These are phyloP conservation scores for Scaptomyza polygonia DNA, from an alignment of 2,888 invertebrate species.

Conservation along the genomic window DNA sequence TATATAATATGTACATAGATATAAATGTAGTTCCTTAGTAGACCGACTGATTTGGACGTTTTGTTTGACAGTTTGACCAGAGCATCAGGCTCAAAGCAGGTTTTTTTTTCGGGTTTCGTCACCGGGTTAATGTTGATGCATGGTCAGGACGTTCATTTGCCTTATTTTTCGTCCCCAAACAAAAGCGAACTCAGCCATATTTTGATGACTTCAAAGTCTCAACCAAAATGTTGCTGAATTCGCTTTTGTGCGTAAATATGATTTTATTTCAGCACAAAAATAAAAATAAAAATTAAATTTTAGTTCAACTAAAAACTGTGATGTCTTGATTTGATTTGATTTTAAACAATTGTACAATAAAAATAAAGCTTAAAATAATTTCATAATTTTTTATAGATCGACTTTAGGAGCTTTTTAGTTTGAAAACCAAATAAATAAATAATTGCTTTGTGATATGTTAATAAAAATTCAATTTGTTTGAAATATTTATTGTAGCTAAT, in stretches of 20 bases:
- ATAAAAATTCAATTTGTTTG: constrained; percentile 11
- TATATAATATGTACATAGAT: constrained; percentile 21
- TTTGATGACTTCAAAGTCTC: constrained; percentile 31
- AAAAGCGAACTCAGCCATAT: constrained; percentile 71
- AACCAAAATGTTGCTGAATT: constrained; percentile 65
- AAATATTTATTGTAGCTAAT: not conserved
- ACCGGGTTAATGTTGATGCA: constrained; percentile 18
- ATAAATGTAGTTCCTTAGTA: constrained; percentile 21
- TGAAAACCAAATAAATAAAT: constrained; percentile 41
- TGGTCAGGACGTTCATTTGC: constrained; percentile 31
- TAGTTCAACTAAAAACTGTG: constrained; percentile 76
- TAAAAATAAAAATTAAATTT: constrained; percentile 37
- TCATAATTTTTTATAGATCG: not conserved
- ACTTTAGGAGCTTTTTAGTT: constrained; percentile 28
- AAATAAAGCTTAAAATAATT: constrained; percentile 2
- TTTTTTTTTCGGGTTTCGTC: constrained; percentile 1
- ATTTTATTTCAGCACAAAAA: constrained; percentile 51
- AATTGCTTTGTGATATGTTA: constrained; percentile 50
- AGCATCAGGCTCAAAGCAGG: constrained; percentile 40
- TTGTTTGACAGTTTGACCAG: constrained; percentile 35
- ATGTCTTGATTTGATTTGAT: constrained; percentile 53
- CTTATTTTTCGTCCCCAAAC: constrained; percentile 5
- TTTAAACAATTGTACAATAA: constrained; percentile 19
- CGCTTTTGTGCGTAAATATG: constrained; percentile 54
- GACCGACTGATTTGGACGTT: constrained; percentile 59